A percentile compares a stretch with the other conserved stretches of the same genome.
Evolutionary conservation across 2,797 vertebrate genomes (phyloP).

Genomic region (Ciconia nigra): DNA sequence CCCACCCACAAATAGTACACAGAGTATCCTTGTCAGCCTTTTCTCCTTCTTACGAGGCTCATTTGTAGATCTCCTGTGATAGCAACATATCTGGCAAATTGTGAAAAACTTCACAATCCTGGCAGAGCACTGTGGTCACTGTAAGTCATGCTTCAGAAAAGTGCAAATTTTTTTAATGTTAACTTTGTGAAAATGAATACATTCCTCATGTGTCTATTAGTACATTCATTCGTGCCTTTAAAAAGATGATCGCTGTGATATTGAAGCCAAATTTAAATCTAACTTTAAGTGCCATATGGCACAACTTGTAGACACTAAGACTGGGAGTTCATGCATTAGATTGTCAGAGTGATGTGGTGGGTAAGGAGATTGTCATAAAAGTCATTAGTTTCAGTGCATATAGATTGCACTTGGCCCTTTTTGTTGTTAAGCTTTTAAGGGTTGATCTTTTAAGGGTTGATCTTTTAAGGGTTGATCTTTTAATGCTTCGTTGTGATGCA

Average conservation of each 20-base stretch:
- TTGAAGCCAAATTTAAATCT: neutral
- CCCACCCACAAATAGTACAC: rapidly evolving
- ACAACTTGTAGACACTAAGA: neutral
- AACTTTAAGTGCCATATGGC: slow-evolving; percentile 42
- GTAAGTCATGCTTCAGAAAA: neutral
- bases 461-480: neutral
- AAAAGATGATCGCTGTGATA: neutral
- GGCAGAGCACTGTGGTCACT: neutral
- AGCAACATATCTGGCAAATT: neutral
- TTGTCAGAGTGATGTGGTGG: neutral
- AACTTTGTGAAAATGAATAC: neutral
- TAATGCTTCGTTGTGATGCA: slow-evolving; percentile 23
- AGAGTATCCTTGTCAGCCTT: neutral
- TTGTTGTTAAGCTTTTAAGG: slow-evolving; percentile 24
- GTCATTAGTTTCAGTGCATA: slow-evolving; percentile 7
- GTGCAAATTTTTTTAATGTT: neutral
- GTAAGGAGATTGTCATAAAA: slow-evolving; percentile 55
- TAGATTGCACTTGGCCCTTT: slow-evolving; percentile 10
- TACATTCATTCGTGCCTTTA: neutral
- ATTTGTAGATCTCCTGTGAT: neutral
- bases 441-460: slow-evolving; percentile 52
- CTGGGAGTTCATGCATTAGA: neutral
- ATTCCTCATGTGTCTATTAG: neutral
- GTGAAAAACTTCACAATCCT: neutral
- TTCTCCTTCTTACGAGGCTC: neutral